phyloP scores from a whole-genome alignment of 2,888 invertebrate genomes.

The Cremastinae sp. region DNA sequence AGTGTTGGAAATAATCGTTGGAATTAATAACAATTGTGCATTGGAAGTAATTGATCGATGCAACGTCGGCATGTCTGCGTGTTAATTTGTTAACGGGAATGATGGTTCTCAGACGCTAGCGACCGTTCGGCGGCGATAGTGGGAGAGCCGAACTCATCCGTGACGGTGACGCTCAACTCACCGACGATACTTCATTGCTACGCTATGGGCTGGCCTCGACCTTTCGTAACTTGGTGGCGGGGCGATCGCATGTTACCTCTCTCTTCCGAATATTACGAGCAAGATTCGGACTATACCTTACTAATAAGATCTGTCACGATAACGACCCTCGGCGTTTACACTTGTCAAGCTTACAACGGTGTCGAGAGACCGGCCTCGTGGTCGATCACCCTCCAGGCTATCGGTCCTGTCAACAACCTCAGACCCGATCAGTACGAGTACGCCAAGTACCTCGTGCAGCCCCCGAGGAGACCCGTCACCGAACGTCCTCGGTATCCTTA shows the following conservation, averaged over 20 bases:
- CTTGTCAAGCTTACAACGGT: constrained; percentile 94
- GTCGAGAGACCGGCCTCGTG: constrained; percentile 89
- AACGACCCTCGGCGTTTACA: constrained; percentile 91
- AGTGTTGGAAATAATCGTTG: neutral
- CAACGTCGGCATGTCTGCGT: neutral
- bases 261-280: constrained; percentile 86
- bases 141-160: constrained; percentile 84
- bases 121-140: constrained; percentile 84
- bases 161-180: constrained; percentile 87
- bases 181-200: constrained; percentile 89
- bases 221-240: constrained; percentile 92
- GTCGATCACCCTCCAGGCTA: constrained; percentile 87
- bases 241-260: constrained; percentile 89
- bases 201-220: constrained; percentile 90
- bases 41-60: neutral
- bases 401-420: constrained; percentile 85
- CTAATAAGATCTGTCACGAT: constrained; percentile 87
- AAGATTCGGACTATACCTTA: constrained; percentile 88
- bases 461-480: constrained; percentile 79
- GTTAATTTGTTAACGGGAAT: constrained; percentile 37
- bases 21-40: neutral
- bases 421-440: constrained; percentile 83
- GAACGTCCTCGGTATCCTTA: constrained; percentile 77
- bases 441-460: constrained; percentile 84
- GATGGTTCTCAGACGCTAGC: constrained; percentile 82